phyloP scores from a whole-genome alignment of 35 echinoderm and acorn worm genomes.

The Acanthaster planci region DNA sequence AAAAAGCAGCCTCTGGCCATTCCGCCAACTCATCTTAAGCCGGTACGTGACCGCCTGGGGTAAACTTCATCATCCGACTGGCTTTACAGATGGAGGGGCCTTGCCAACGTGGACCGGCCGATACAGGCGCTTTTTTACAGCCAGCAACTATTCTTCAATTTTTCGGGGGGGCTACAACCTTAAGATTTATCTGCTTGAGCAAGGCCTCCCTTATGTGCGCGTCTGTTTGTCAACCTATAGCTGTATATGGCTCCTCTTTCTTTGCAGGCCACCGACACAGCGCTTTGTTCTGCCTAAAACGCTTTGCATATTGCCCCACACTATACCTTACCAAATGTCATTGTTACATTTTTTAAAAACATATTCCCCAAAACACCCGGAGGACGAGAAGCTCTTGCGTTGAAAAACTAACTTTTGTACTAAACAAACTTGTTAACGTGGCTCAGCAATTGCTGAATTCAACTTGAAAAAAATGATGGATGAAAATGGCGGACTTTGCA shows the following conservation, averaged over 20 bases:
- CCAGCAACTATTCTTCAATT: background rate
- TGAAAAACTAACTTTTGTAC: conserved; percentile 5
- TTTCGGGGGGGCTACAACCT: background rate
- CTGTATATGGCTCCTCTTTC: no score
- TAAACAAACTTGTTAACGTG: conserved; percentile 36
- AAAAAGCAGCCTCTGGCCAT: conserved; percentile 19
- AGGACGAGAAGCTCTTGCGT: background rate
- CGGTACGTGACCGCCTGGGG: conserved; percentile 41
- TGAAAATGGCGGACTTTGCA: conserved; percentile 16
- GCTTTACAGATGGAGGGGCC: conserved; percentile 13
- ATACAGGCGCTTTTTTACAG: conserved; percentile 13
- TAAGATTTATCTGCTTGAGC: background rate
- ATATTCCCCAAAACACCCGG: background rate
- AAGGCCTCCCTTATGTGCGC: no score
- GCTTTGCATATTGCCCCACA: background rate
- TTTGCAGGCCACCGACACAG: no score
- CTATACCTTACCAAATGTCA: no score
- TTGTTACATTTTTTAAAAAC: no score
- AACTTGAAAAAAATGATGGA: conserved; percentile 28
- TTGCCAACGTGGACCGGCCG: conserved; percentile 11
- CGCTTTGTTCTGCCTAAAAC: no score
- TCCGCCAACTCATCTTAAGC: conserved; percentile 41
- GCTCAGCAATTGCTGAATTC: conserved; percentile 10
- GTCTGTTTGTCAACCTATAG: background rate
- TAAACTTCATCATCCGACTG: conserved; percentile 32